phyloP scores from a whole-genome alignment of 2,113 vertebrate species.

The Alaudala cheleensis region DNA sequence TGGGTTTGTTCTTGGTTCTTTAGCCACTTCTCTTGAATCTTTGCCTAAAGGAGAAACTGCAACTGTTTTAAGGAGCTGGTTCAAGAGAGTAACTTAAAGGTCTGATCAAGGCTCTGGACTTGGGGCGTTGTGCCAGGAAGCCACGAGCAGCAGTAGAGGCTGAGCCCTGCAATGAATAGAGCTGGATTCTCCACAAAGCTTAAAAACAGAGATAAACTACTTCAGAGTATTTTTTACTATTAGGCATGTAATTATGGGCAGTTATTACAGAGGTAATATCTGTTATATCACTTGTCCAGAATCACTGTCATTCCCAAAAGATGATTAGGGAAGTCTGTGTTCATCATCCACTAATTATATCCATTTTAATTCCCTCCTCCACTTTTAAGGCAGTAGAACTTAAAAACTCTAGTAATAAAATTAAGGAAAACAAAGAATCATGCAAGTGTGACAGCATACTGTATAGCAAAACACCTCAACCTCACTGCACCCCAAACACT shows the following conservation, averaged over 20 bases:
- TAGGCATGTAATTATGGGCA: background rate
- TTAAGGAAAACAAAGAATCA: background rate
- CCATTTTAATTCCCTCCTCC: background rate
- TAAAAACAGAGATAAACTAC: background rate
- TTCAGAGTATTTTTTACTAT: background rate
- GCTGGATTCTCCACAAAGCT: background rate
- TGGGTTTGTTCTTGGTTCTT: fast-evolving
- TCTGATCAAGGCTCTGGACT: background rate
- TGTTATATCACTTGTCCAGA: background rate
- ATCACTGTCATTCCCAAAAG: background rate
- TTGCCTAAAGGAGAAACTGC: background rate
- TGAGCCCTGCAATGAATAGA: background rate
- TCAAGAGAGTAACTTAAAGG: background rate
- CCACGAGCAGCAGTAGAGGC: background rate
- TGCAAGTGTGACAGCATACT: background rate
- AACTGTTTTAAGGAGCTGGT: background rate
- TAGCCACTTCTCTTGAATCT: background rate
- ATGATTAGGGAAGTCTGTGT: background rate
- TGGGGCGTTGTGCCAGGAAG: background rate
- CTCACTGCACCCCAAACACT: no score
- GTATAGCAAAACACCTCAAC: no score
- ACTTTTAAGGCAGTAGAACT: background rate
- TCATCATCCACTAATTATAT: background rate
- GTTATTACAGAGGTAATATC: background rate
- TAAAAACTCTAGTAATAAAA: background rate